Evolutionary conservation across 2,888 invertebrate genomes (phyloP).

Genomic region (Drosophila flavopinicola): DNA sequence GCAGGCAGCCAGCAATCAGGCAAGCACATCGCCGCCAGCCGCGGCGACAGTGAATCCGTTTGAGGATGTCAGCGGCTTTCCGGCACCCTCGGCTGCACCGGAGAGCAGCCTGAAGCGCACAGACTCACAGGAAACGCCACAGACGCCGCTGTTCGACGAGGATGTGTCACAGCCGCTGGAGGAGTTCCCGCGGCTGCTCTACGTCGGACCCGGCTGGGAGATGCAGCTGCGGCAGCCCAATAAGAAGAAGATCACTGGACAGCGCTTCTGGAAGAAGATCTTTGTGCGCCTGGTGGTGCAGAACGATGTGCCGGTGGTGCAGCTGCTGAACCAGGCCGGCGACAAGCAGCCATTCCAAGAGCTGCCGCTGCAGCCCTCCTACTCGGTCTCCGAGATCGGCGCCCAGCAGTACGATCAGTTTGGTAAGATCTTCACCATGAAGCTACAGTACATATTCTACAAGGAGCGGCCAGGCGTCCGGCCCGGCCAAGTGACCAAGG

Average conservation of each 20-base stretch:
- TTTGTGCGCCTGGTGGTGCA: conserved; percentile 92
- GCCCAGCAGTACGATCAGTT: conserved; percentile 99
- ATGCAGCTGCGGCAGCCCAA: conserved; percentile 97
- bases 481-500: conserved; percentile 97
- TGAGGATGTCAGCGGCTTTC: conserved; percentile 81
- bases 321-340: conserved; percentile 91
- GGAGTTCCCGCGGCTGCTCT: conserved; percentile 93
- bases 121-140: conserved; percentile 91
- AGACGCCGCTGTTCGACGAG: conserved; percentile 97
- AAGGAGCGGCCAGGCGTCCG: conserved; percentile 98
- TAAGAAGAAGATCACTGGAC: conserved; percentile 97
- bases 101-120: conserved; percentile 84
- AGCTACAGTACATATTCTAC: conserved; percentile 97
- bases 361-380: conserved; percentile 96
- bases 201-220: conserved; percentile 95
- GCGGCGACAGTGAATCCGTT: conserved; percentile 89
- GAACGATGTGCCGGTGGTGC: conserved; percentile 93
- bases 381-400: conserved; percentile 96
- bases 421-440: conserved; percentile 99
- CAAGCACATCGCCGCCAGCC: conserved; percentile 85
- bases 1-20: neutral
- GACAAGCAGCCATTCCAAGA: conserved; percentile 98
- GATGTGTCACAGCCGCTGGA: conserved; percentile 96
- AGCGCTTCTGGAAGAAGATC: conserved; percentile 98
- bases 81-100: conserved; percentile 68